Conservation (phyloP, 2,888 invertebrate species). For the Gymnosoma rotundatum region DNA sequence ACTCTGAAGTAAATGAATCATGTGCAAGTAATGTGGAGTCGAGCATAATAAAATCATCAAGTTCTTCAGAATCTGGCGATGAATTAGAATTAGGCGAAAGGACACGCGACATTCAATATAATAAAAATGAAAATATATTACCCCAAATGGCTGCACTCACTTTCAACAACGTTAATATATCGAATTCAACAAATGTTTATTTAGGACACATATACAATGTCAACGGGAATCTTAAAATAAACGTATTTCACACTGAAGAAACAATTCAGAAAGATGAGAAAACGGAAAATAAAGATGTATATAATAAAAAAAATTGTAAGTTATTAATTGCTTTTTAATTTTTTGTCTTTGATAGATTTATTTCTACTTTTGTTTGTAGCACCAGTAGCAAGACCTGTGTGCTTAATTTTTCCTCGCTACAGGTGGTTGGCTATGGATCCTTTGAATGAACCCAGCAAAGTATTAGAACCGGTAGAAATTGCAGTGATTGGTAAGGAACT, state of each 20-base stretch:
- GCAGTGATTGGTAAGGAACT: constrained; percentile 83
- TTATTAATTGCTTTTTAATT: not conserved
- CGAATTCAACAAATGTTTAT: constrained; percentile 82
- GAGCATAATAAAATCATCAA: constrained; percentile 75
- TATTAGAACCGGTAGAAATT: constrained; percentile 81
- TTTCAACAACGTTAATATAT: constrained; percentile 80
- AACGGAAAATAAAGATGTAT: not conserved
- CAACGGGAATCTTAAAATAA: constrained; percentile 80
- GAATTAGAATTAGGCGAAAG: constrained; percentile 74
- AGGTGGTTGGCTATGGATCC: constrained; percentile 83
- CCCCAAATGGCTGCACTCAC: constrained; percentile 2
- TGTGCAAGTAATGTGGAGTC: constrained; percentile 73
- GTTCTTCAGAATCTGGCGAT: constrained; percentile 69
- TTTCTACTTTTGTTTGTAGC: not conserved
- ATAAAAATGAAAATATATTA: constrained; percentile 15
- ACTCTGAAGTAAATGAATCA: constrained; percentile 71
- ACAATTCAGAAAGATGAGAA: not conserved
- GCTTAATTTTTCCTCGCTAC: constrained; percentile 79
- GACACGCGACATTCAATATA: constrained; percentile 71
- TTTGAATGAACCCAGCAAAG: constrained; percentile 76
- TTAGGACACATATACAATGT: constrained; percentile 83
- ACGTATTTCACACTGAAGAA: constrained; percentile 24
- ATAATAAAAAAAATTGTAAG: not conserved
- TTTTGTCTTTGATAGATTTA: not conserved
- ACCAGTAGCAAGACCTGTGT: constrained; percentile 44